Evolutionary conservation across 1,140 invertebrate genomes (phyloP), one percentile per base, ranked within the genome.

Genomic region (Trichogramma pretiosum): DNA sequence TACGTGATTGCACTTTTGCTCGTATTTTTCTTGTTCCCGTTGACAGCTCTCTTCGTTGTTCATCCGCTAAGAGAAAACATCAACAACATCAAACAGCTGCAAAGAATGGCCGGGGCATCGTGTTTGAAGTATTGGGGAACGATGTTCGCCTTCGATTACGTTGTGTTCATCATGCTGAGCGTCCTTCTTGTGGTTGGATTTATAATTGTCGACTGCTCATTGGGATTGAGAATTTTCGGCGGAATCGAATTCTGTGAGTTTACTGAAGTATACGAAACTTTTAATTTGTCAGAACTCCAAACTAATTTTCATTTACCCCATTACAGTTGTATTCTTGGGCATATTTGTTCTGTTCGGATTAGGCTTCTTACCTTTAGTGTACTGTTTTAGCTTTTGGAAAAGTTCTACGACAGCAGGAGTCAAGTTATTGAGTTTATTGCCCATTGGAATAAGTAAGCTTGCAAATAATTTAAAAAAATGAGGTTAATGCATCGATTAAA

Each of bases 71-170:
- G 51, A 38, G 64, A 67, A 44, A 55, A 34, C 11, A 22, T 48
- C 3, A 77, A 76, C 57, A 76, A 77, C 19, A 46, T 67, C 5
- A 84, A 83, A 57, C 82, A 84, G 50, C 62, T 84, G 9, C 82
- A 85, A 64, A 74, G 80, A 62, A 82, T 85, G 61, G 78, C 79
- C n/a, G 81, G 82, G 30, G 73, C 78, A 3, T 62, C 74, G 5
- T 63, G 72, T 7, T 28, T 70, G 4, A 68, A 65, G 1, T 84
- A 78, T 56, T 84, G 82, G 82, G 24, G 70, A 7, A 68, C 77
- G 2, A 76, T 74, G 23, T 77, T 81, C 41, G 38, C 73, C 10
- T 81, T 80, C 68, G 82, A 84, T 53, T 62, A 11, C 11, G 24
- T 28, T 11, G 24, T 28, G 5, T 28, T 28, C 5, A 5, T 28